Conservation (phyloP, 2,113 vertebrate species). For the Uria aalge region DNA sequence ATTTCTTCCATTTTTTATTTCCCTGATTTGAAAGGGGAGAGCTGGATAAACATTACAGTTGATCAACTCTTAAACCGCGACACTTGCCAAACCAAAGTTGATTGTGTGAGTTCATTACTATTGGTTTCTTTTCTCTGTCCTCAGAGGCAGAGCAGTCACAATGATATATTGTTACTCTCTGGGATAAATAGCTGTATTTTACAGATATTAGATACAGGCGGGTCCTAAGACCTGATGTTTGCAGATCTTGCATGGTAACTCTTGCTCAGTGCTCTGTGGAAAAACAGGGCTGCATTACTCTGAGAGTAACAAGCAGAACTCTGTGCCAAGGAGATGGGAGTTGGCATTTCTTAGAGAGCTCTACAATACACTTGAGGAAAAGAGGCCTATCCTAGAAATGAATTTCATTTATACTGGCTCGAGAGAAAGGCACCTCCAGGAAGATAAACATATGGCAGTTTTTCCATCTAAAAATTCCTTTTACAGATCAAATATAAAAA, state of each 20-base stretch:
- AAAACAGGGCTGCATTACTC: background rate
- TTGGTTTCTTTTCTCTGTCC: background rate
- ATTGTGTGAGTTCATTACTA: constrained; percentile 27
- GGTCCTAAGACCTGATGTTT: background rate
- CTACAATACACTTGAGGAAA: background rate
- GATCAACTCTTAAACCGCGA: constrained; percentile 52
- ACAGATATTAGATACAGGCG: background rate
- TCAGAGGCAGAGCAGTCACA: constrained; percentile 24
- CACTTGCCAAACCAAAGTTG: constrained; percentile 59
- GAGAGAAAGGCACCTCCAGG: background rate
- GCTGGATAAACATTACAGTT: constrained; percentile 51
- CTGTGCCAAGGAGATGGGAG: constrained; percentile 3
- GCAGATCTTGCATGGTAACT: background rate
- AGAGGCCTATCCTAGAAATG: background rate
- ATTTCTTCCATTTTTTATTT: background rate
- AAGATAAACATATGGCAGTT: background rate
- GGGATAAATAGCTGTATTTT: constrained; percentile 46
- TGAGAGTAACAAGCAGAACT: background rate
- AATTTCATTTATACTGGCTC: background rate
- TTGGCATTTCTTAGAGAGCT: constrained; percentile 22
- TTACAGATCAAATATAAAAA: background rate
- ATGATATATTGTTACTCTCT: background rate
- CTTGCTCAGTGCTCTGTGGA: background rate
- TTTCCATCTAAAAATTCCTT: background rate
- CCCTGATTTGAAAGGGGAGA: constrained; percentile 33